Evolutionary conservation across 64 coral and sea anemone genomes (phyloP), one percentile per base, ranked within the genome.

Genomic region (Catalaphyllia jardinei): DNA sequence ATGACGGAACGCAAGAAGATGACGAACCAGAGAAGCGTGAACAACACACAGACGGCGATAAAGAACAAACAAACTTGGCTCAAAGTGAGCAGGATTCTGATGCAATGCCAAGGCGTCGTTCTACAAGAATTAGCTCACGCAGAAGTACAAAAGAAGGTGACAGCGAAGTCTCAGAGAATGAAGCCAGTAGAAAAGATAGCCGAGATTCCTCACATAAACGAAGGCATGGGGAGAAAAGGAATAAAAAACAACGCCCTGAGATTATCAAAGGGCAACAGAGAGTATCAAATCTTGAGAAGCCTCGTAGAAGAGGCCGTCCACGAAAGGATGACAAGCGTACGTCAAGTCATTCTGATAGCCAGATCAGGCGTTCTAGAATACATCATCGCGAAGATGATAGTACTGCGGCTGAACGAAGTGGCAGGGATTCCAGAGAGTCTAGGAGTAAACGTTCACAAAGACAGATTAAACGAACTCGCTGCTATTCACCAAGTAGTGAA

Each of bases 401-500:
- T 29, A 79, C 29, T 79, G 46, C 63, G 69, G 39, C 19, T 20
- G 86, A 87, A 59, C 77, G 77, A 25, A 84, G 73, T 29, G 89
- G 39, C 22, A 65, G 61, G 16, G 17, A 16, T n/a, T 8, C 22
- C 29, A 39, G 50, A 52, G 29, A 86, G 29, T 89, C 33, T 22
- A 91, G 57, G 42, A 74, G 18, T 29, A 74, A 91, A 28, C 94
- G 93, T 74, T 98, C 96, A 38, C 94, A 98, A 87, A 78, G 96
- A 29, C 80, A 71, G 8, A 91, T 98, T 38, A 98, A 93, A 83
- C 63, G 89, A 90, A 95, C 78, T 10, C 80, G 96, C 4, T 98
- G 96, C 31, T 98, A 98, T 67, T 98, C 96, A 20, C 96, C 96
- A 22, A 98, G 96, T 19, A 94, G 87, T 80, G 93, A 98, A 62